A percentile compares a stretch with the other conserved stretches of the same genome.
Evolutionary conservation across 2,797 vertebrate genomes (phyloP).

Genomic region (Enteromius argenteus): DNA sequence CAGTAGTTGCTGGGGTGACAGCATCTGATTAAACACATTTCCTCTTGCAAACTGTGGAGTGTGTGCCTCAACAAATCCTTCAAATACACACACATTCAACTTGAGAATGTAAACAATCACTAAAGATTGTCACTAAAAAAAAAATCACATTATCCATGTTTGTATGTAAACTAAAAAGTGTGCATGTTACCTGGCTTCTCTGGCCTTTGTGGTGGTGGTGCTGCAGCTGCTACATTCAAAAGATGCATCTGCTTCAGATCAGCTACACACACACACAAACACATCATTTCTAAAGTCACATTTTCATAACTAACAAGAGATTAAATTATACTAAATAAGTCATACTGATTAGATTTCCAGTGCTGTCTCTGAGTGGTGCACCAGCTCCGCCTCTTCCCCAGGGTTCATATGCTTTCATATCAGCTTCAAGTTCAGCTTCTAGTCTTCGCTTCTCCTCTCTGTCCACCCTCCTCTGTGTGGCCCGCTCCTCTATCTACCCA

Average conservation of each 20-base stretch:
- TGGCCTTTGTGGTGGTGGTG: conserved; percentile 77
- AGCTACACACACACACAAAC: conserved; percentile 72
- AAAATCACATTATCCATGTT: conserved; percentile 60
- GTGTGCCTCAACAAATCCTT: conserved; percentile 81
- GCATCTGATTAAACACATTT: conserved; percentile 80
- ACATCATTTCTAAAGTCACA: conserved; percentile 28
- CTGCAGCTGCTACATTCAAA: conserved; percentile 83
- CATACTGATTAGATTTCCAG: conserved; percentile 91
- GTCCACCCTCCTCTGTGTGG: conserved; percentile 82
- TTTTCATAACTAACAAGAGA: not conserved
- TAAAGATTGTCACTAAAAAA: not conserved
- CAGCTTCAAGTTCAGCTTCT: conserved; percentile 87
- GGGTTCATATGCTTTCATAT: conserved; percentile 89
- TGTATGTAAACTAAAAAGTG: conserved; percentile 64
- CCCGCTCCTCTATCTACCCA: conserved; percentile 85
- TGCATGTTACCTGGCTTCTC: conserved; percentile 82
- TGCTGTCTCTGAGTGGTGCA: conserved; percentile 87
- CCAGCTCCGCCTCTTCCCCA: conserved; percentile 94
- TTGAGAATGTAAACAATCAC: not conserved
- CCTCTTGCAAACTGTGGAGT: conserved; percentile 85
- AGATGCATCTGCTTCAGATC: conserved; percentile 94
- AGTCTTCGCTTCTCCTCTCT: conserved; percentile 82
- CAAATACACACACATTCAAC: not conserved
- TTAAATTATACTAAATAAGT: conserved; percentile 10
- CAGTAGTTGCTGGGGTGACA: conserved; percentile 81